phyloP scores from a whole-genome alignment of 2,113 vertebrate genomes.

The Eclectus roratus region DNA sequence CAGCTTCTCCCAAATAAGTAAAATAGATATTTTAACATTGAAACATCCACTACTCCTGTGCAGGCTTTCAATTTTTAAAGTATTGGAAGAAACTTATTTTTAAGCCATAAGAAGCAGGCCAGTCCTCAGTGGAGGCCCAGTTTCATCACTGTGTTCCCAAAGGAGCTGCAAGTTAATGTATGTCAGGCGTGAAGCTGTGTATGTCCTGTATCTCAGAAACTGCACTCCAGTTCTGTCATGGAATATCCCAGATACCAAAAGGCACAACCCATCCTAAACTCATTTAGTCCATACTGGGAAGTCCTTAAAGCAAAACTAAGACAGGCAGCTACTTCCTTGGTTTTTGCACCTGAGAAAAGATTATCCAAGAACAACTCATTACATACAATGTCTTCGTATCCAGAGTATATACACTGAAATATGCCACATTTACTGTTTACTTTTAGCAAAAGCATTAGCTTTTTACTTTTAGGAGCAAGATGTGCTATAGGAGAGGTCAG shows the following conservation, averaged over 20 bases:
- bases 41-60: not conserved
- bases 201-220: not conserved
- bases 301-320: not conserved
- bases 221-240: not conserved
- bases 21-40: not conserved
- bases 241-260: not conserved
- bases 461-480: not conserved
- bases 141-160: not conserved
- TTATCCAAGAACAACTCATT: not conserved
- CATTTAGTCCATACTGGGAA: not conserved
- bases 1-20: not conserved
- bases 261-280: not conserved
- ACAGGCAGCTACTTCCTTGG: not conserved
- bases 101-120: not conserved
- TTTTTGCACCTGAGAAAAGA: not conserved
- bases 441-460: not conserved
- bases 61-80: not conserved
- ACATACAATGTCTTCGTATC: not conserved
- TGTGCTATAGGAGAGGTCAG: not conserved
- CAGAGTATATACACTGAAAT: not conserved
- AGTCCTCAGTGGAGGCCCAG: not conserved
- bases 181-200: not conserved
- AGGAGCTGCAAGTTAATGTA: not conserved
- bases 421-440: not conserved
- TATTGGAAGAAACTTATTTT: not conserved